These are phyloP conservation scores for Drosophila ogumai DNA, from an alignment of 1,140 invertebrate genomes.

Conservation along the genomic window DNA sequence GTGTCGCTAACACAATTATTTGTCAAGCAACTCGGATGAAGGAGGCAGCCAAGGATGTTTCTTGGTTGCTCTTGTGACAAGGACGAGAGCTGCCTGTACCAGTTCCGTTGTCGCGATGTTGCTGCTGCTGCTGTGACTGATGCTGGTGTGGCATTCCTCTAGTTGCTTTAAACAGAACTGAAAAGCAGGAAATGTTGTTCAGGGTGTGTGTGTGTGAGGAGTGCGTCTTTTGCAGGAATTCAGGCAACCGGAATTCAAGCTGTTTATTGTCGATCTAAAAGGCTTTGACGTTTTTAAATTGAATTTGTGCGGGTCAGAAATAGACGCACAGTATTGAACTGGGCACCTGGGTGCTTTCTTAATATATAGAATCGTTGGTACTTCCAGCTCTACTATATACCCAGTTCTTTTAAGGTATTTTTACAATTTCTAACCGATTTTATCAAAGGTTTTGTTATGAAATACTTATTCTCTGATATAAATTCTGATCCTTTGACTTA, in stretches of 20 bases:
- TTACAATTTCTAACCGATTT: no score
- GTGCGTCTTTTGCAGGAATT: slow-evolving; percentile 7
- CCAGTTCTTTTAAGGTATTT: no score
- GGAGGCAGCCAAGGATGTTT: slow-evolving; percentile 4
- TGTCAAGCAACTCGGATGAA: slow-evolving; percentile 49
- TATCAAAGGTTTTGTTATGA: no score
- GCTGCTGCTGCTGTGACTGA: not conserved
- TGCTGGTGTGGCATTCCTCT: slow-evolving; percentile 20
- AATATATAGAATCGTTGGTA: no score
- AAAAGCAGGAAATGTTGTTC: slow-evolving; percentile 11
- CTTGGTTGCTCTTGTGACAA: slow-evolving; percentile 26
- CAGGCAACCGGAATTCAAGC: slow-evolving; percentile 17
- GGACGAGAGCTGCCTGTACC: slow-evolving; percentile 28
- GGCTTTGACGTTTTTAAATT: not conserved
- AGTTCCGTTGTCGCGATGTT: not conserved
- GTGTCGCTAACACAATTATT: slow-evolving; percentile 78
- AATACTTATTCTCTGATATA: no score
- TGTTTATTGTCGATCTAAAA: slow-evolving; percentile 5
- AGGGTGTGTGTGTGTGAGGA: slow-evolving; percentile 2
- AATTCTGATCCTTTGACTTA: slow-evolving; percentile 33
- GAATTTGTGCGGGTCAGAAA: not conserved
- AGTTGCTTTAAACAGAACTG: slow-evolving; percentile 25
- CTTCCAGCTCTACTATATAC: no score
- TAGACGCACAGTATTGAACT: not conserved
- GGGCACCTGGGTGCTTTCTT: no score